Base-by-base conservation (phyloP, 2,888 invertebrate species). In the Theristus sp. region DNA sequence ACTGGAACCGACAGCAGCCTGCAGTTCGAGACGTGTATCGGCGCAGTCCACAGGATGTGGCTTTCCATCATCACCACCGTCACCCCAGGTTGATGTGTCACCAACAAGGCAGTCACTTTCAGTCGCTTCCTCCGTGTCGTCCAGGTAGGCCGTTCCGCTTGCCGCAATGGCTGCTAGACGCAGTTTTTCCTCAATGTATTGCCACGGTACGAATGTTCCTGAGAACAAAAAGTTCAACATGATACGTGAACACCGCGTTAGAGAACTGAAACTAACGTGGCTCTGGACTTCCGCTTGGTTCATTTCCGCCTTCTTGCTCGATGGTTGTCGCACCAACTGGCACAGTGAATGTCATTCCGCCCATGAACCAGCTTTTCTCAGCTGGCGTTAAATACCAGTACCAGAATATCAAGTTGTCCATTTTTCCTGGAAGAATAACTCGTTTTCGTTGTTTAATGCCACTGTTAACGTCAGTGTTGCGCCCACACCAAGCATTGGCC, bases 11-110 rank as follows among this genome's bases (percentile, higher is more conserved):
- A 60, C 60, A 20, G 31, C 60, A n/a, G 10, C 13, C n/a, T 54
- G 27, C 27, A 60, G 24, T 55, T 60, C 60, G 3, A 20, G 22
- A 2, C 24, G 26, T 10, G 60, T 60, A 46, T 60, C 60, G 38
- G 60, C 60, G 56, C 60, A 60, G 29, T 56, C 47, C 17, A 60
- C 27, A 25, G 56, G 60, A 56, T 60, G 60, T 24, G 60, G 60
- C 6, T 17, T 2, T 10, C 20, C 17, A 38, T 58, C 52, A 38
- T 30, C 20, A 13, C 56, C 55, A 1, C 47, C 56, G 22, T 22
- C 47, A 3, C 47, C 55, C 60, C 60, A 60, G 2, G 60, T 56
- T 20, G 10, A n/a, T 24, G 60, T 22, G 54, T 47, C 25, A 24
- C 6, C 24, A 10, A 28, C 13, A 2, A 25, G 17, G 60, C 60